Evolutionary conservation across 1,140 invertebrate genomes (phyloP).

Genomic region (Drosophila ercepeae): DNA sequence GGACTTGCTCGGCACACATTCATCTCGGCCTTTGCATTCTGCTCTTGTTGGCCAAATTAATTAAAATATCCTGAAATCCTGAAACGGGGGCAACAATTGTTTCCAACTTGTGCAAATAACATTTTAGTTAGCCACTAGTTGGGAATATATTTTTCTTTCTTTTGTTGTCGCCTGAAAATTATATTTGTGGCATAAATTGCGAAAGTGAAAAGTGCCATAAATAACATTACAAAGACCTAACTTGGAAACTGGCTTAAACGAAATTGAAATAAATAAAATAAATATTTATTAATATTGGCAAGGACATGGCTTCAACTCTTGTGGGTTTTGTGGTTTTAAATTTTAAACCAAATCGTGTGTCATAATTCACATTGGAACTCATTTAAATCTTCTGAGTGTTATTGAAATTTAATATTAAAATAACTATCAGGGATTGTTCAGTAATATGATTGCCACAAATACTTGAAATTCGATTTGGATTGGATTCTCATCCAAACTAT

Average conservation of each 20-base stretch:
- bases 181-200: not conserved
- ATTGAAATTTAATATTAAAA: too few species aligned
- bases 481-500: too few species aligned
- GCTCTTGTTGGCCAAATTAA: conserved; percentile 58
- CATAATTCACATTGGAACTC: too few species aligned
- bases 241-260: conserved; percentile 1
- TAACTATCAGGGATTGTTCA: not conserved
- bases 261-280: conserved; percentile 23
- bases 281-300: conserved; percentile 22
- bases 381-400: too few species aligned
- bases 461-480: not conserved
- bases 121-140: conserved; percentile 44
- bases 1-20: conserved; percentile 34
- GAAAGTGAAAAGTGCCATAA: conserved; percentile 8
- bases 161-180: conserved; percentile 5
- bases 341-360: not conserved
- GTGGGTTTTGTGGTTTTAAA: conserved; percentile 10
- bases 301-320: conserved; percentile 1
- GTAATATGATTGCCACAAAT: not conserved
- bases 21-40: not conserved
- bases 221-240: conserved; percentile 21
- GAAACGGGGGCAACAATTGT: conserved; percentile 21
- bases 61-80: conserved; percentile 47
- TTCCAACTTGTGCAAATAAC: conserved; percentile 53
- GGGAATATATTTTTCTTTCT: not conserved